A percentile compares a stretch with the other conserved stretches of the same genome.
Evolutionary conservation across 2,888 invertebrate species (phyloP).

Genomic region (Carcina quercana): DNA sequence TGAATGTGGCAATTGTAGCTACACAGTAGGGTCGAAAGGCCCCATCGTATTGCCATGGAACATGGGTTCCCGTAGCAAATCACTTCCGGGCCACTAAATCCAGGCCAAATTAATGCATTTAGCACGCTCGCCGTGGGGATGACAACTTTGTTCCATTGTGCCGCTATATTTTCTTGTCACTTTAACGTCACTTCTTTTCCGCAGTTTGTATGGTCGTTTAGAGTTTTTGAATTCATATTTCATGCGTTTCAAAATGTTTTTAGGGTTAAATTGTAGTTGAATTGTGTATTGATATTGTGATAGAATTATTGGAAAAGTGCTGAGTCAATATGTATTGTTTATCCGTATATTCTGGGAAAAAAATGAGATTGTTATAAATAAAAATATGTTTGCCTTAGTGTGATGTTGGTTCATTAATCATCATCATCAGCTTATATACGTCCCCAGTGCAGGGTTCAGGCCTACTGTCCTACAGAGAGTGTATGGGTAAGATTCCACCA

Average conservation of each 20-base stretch:
- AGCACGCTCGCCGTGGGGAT: constrained; percentile 71
- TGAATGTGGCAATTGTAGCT: constrained; percentile 53
- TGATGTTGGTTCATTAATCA: too few species aligned
- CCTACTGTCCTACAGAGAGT: too few species aligned
- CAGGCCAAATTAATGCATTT: constrained; percentile 75
- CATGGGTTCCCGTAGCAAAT: constrained; percentile 73
- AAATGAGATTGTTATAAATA: too few species aligned
- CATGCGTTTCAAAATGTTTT: not conserved
- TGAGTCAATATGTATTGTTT: too few species aligned
- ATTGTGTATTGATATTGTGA: not conserved
- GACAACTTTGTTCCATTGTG: constrained; percentile 74
- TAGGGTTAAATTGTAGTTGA: not conserved
- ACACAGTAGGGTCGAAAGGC: too few species aligned
- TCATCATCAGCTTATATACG: too few species aligned
- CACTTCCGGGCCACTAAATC: constrained; percentile 74
- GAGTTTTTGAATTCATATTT: constrained; percentile 6
- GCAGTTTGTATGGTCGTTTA: constrained; percentile 7
- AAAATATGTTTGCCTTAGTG: too few species aligned
- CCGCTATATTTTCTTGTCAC: constrained; percentile 69
- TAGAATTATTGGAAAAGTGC: too few species aligned
- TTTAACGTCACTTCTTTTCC: constrained; percentile 36
- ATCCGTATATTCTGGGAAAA: too few species aligned
- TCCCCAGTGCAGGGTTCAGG: too few species aligned
- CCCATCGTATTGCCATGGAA: constrained; percentile 54
- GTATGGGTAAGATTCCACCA: too few species aligned